These are phyloP conservation scores for Amphibalanus amphitrite DNA, from an alignment of 1,140 invertebrate species.

Conservation along the genomic window DNA sequence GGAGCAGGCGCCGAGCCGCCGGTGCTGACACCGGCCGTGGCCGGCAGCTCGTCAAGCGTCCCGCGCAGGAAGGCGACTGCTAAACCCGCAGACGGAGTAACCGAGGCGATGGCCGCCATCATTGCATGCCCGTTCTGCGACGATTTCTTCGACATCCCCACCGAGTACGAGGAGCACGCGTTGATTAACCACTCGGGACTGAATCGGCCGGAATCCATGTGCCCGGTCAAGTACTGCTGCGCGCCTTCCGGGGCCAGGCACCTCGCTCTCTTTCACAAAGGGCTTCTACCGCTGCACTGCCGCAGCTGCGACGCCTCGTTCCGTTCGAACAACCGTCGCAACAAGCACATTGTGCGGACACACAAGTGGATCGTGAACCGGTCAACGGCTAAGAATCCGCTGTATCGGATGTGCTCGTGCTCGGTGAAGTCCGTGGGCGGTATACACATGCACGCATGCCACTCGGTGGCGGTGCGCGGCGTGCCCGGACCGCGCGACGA, in stretches of 20 bases:
- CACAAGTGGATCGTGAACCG: not conserved
- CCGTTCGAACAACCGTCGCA: not conserved
- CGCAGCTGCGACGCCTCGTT: not conserved
- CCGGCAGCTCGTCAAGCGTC: too few relatives aligned
- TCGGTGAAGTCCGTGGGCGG: not conserved
- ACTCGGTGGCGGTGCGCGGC: not conserved
- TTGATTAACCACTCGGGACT: not conserved
- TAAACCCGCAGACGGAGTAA: too few relatives aligned
- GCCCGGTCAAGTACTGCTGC: not conserved
- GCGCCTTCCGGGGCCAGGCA: not conserved
- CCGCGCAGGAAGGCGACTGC: not conserved
- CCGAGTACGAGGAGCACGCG: not conserved
- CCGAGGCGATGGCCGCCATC: not conserved
- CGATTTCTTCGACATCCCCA: not conserved
- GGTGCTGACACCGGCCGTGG: too few relatives aligned
- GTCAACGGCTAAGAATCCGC: too few relatives aligned
- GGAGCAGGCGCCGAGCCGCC: not conserved
- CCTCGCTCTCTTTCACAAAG: not conserved
- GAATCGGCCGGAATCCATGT: not conserved
- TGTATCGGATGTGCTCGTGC: not conserved
- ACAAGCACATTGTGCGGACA: not conserved
- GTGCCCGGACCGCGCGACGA: not conserved
- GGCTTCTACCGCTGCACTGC: not conserved
- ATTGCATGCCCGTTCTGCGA: not conserved
- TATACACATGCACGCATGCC: not conserved